Conservation (phyloP, 2,113 vertebrate species). For the Larimichthys crocea region DNA sequence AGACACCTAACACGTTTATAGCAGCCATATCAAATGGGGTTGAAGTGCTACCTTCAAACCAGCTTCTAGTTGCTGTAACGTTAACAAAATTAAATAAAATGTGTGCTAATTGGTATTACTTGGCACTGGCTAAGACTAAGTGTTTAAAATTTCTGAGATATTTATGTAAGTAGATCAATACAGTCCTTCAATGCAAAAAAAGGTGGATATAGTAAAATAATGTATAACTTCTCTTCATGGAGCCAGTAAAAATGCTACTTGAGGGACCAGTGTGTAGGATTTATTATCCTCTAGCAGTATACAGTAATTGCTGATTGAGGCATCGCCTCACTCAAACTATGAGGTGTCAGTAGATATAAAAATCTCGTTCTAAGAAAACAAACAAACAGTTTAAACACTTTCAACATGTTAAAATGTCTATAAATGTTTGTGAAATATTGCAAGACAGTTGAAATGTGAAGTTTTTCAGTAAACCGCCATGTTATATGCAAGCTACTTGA, state of each 20-base stretch:
- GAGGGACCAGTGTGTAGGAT: too few relatives aligned
- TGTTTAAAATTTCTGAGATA: slow-evolving; percentile 4
- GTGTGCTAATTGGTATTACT: slow-evolving; percentile 2
- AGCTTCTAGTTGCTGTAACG: slow-evolving; percentile 17
- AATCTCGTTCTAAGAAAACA: too few relatives aligned
- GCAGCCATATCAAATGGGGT: slow-evolving; percentile 30
- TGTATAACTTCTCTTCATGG: background rate
- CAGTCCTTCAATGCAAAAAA: background rate
- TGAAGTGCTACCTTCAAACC: slow-evolving; percentile 33
- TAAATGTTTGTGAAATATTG: background rate
- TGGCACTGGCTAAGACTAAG: background rate
- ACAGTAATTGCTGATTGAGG: too few relatives aligned
- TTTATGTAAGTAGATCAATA: background rate
- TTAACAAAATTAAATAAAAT: slow-evolving; percentile 18
- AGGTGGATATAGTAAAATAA: background rate
- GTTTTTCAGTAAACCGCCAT: background rate
- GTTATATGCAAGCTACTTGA: background rate
- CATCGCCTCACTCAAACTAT: too few relatives aligned
- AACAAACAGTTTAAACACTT: background rate
- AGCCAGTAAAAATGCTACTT: background rate
- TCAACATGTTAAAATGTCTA: background rate
- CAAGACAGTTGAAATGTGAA: background rate
- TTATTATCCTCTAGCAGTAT: too few relatives aligned
- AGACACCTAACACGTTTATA: slow-evolving; percentile 43
- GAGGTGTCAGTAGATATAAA: too few relatives aligned